Conservation (phyloP, 2,113 vertebrate species). For the Chlamydotis undulata region DNA sequence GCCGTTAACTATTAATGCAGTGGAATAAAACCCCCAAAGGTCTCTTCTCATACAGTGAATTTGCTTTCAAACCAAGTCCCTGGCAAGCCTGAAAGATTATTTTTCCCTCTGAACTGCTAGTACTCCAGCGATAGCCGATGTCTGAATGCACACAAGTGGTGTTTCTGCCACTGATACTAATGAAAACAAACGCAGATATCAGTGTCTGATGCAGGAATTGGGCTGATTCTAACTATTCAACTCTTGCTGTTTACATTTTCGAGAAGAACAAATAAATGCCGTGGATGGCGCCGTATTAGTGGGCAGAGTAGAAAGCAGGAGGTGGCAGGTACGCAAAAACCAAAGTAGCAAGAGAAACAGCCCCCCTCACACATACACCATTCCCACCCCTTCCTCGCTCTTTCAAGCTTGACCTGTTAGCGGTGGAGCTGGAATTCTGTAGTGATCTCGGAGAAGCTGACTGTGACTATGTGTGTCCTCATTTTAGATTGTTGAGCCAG, state of each 20-base stretch:
- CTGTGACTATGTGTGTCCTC: background rate
- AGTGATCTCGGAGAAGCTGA: background rate
- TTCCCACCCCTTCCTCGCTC: background rate
- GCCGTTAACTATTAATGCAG: background rate
- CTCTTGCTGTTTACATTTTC: background rate
- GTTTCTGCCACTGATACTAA: background rate
- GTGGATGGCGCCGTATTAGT: background rate
- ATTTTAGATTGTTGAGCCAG: constrained; percentile 83
- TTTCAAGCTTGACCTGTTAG: background rate
- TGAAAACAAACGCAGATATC: background rate
- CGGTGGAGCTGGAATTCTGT: background rate
- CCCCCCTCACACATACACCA: fast-evolving
- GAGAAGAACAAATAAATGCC: background rate
- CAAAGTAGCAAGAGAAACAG: background rate
- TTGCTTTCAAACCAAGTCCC: background rate
- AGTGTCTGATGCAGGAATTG: no score
- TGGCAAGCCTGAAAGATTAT: background rate
- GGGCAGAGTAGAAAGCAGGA: background rate
- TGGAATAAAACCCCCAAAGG: background rate
- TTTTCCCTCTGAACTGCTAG: background rate
- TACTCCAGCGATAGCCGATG: background rate
- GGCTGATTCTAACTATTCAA: no score
- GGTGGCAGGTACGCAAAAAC: background rate
- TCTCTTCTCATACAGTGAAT: background rate
- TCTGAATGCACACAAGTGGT: background rate